A percentile compares a stretch with the other conserved stretches of the same genome.
Evolutionary conservation across 2,113 vertebrate genomes (phyloP).

Genomic region (Erpornis zantholeuca): DNA sequence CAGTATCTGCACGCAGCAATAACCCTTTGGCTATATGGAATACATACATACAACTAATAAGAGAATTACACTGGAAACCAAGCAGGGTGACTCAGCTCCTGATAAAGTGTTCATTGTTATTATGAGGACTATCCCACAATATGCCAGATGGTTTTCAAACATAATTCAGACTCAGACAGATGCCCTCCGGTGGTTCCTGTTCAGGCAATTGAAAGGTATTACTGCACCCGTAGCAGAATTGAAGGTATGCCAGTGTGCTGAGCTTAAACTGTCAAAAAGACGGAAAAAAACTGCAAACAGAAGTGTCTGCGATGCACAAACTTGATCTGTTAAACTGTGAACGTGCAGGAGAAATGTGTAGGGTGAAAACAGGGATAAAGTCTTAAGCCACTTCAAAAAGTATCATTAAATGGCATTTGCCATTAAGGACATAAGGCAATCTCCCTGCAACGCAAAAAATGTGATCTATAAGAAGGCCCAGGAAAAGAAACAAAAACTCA

Average conservation of each 20-base stretch:
- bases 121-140: conserved; percentile 16
- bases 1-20: not conserved
- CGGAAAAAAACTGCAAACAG: not conserved
- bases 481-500: not conserved
- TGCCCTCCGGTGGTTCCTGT: conserved; percentile 43
- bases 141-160: conserved; percentile 15
- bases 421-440: not conserved
- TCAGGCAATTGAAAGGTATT: conserved; percentile 32
- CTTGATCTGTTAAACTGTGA: not conserved
- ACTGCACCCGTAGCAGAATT: not conserved
- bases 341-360: not conserved
- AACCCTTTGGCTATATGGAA: conserved; percentile 5
- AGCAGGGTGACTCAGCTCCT: not conserved
- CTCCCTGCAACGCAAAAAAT: not conserved
- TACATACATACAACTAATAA: not conserved
- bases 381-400: not conserved
- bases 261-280: not conserved
- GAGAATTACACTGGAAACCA: not conserved
- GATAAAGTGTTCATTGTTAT: conserved; percentile 24
- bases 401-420: not conserved
- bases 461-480: not conserved
- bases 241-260: not conserved
- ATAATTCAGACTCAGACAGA: conserved; percentile 33
- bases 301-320: not conserved
- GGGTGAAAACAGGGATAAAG: not conserved